Conservation (phyloP, 2,113 vertebrate species). For the Pogona vitticeps region DNA sequence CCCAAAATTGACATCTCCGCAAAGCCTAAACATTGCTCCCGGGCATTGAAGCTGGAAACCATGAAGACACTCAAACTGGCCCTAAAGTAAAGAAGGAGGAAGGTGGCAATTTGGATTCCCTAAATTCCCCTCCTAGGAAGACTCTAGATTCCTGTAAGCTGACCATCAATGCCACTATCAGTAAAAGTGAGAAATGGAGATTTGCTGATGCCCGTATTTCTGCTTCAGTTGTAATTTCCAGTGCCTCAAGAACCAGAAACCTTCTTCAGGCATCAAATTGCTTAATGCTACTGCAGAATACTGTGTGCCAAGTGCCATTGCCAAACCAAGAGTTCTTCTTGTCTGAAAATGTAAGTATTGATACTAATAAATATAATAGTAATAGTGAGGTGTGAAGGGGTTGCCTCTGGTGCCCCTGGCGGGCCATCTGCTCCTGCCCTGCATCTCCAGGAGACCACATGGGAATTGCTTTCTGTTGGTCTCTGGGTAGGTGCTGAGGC, state of each 20-base stretch:
- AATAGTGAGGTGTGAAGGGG: no score
- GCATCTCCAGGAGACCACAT: no score
- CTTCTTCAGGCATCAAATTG: constrained; percentile 54
- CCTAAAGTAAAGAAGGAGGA: constrained; percentile 24
- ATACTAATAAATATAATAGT: not conserved
- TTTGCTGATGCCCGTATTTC: constrained; percentile 47
- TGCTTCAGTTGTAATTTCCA: constrained; percentile 46
- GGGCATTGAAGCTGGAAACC: no score
- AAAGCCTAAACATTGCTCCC: no score
- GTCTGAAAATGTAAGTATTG: constrained; percentile 26
- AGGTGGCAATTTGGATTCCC: constrained; percentile 32
- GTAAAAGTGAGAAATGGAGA: constrained; percentile 41
- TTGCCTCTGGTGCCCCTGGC: no score
- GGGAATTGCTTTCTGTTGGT: no score
- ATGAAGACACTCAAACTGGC: not conserved
- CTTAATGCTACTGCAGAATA: constrained; percentile 50
- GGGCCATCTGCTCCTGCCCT: no score
- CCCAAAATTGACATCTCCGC: no score
- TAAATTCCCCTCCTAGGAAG: constrained; percentile 35
- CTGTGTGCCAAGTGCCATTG: constrained; percentile 40
- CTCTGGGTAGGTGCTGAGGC: no score
- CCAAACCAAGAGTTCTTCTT: constrained; percentile 14
- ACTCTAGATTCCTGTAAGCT: constrained; percentile 41
- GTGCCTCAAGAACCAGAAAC: constrained; percentile 31
- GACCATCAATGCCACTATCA: constrained; percentile 52